phyloP scores from a whole-genome alignment of 2,797 vertebrate species.

The Telmatherina bonti region DNA sequence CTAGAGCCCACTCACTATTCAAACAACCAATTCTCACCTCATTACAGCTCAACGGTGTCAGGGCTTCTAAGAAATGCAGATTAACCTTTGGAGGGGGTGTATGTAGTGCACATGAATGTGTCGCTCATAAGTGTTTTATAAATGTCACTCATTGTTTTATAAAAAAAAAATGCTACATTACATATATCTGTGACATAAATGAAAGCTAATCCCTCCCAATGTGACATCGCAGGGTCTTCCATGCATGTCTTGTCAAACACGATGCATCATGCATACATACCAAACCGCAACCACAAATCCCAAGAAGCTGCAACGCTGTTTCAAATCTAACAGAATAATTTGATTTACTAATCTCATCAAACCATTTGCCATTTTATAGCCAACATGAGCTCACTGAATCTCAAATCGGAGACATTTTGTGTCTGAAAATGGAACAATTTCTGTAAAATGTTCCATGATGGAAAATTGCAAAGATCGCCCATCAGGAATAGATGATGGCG shows the following conservation, averaged over 20 bases:
- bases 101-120: conserved; percentile 22
- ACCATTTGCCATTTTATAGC: background rate
- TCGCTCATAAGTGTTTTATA: background rate
- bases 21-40: conserved; percentile 48
- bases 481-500: too few relatives aligned
- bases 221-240: background rate
- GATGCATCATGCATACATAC: background rate
- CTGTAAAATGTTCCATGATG: too few relatives aligned
- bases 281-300: background rate
- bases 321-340: background rate
- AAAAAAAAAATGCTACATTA: conserved; percentile 11
- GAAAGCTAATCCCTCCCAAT: conserved; percentile 32
- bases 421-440: too few relatives aligned
- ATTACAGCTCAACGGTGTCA: conserved; percentile 37
- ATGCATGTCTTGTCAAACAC: background rate
- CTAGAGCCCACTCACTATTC: conserved; percentile 50
- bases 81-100: conserved; percentile 3
- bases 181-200: background rate
- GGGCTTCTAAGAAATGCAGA: conserved; percentile 45
- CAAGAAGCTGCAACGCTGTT: background rate
- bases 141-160: too few relatives aligned
- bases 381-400: background rate
- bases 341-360: background rate
- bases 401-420: background rate
- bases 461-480: too few relatives aligned